phyloP scores from a whole-genome alignment of 2,888 invertebrate species.

The Thecocarcelia acutangulata region DNA sequence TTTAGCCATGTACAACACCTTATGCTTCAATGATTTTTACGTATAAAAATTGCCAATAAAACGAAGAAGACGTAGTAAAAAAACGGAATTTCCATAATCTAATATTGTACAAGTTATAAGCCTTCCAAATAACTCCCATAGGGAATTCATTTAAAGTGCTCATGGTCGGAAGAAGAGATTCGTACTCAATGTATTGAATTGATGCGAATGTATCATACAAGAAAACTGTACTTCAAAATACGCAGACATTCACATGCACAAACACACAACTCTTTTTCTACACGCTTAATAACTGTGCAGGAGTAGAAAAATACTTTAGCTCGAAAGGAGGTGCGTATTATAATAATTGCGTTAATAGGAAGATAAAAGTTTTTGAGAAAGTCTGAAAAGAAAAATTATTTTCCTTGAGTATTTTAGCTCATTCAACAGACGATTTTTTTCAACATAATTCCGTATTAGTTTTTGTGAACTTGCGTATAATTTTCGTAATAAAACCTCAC shows the following conservation, averaged over 20 bases:
- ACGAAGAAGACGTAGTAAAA: constrained; percentile 41
- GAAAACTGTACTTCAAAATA: constrained; percentile 4
- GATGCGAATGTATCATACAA: constrained; percentile 56
- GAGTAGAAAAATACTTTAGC: no score
- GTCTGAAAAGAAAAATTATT: no score
- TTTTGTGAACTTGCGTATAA: no score
- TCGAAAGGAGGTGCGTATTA: no score
- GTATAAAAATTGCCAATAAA: constrained; percentile 71
- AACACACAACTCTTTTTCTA: not conserved
- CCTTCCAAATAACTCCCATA: constrained; percentile 72
- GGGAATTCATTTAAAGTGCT: constrained; percentile 71
- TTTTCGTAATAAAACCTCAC: no score
- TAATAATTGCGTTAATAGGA: no score
- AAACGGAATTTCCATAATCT: constrained; percentile 72
- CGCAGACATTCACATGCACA: not conserved
- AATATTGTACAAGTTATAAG: constrained; percentile 72
- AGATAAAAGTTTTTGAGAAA: no score
- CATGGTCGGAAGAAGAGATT: constrained; percentile 60
- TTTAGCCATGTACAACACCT: constrained; percentile 61
- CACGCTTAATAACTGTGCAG: no score
- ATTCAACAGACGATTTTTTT: no score
- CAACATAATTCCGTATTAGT: no score
- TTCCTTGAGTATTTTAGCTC: no score
- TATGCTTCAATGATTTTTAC: constrained; percentile 64
- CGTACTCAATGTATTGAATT: constrained; percentile 64